These are phyloP conservation scores for Limnephilus rhombicus DNA, from an alignment of 2,888 invertebrate species.

Conservation along the genomic window DNA sequence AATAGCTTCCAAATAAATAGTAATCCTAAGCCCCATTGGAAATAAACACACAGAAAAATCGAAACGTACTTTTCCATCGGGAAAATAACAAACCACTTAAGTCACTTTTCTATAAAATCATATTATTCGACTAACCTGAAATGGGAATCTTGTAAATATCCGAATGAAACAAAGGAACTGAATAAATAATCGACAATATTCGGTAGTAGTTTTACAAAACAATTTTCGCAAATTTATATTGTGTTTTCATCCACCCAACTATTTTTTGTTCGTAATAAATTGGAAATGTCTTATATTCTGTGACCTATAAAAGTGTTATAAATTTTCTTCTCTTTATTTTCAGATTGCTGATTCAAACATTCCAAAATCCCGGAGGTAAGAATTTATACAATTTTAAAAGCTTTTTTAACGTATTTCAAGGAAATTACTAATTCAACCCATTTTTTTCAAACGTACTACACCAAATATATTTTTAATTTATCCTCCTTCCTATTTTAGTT, in stretches of 20 bases:
- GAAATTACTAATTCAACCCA: neutral
- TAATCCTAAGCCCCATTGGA: neutral
- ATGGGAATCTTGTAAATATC: neutral
- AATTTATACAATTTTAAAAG: neutral
- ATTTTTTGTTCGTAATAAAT: neutral
- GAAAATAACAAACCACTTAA: neutral
- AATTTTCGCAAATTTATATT: neutral
- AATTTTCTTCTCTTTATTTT: neutral
- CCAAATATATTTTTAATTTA: neutral
- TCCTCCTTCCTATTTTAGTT: neutral
- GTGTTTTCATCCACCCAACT: neutral
- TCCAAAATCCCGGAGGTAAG: slow-evolving; percentile 15
- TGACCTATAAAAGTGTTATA: neutral
- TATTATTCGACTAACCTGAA: neutral
- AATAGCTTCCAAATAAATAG: slow-evolving; percentile 27
- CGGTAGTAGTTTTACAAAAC: neutral
- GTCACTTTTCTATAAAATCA: neutral
- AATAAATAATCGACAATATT: neutral
- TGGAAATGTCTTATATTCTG: neutral
- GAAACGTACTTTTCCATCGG: neutral
- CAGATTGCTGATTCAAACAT: slow-evolving; percentile 15
- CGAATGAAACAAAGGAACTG: neutral
- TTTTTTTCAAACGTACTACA: neutral
- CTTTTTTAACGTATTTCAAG: too few species aligned
- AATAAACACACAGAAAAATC: neutral